phyloP scores from a whole-genome alignment of 2,113 vertebrate species.

The Siniperca knerii region DNA sequence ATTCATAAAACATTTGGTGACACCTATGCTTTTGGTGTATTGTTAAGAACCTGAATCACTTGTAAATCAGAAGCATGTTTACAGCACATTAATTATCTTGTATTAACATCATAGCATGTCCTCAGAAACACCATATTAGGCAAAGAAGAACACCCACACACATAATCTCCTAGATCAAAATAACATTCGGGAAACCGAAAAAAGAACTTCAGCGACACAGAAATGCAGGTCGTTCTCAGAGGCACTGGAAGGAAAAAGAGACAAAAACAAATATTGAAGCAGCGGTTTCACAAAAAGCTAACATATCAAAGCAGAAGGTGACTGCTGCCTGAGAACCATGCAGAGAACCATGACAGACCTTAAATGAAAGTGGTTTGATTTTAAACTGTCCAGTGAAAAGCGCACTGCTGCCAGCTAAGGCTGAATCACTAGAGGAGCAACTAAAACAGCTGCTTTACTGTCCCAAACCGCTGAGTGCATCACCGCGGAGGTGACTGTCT shows the following conservation, averaged over 20 bases:
- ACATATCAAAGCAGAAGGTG: neutral
- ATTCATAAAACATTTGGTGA: neutral
- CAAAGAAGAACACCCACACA: conserved; percentile 30
- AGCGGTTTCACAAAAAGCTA: conserved; percentile 24
- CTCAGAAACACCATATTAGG: neutral
- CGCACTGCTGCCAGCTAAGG: conserved; percentile 8
- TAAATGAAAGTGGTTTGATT: conserved; percentile 22
- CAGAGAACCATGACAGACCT: conserved; percentile 5
- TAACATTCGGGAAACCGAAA: conserved; percentile 7
- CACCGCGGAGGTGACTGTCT: conserved; percentile 50
- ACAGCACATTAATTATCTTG: conserved; percentile 39
- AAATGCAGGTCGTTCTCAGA: conserved; percentile 3
- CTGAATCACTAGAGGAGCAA: conserved; percentile 40
- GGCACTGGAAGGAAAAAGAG: neutral
- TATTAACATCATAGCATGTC: conserved; percentile 6
- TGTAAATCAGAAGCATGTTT: conserved; percentile 21
- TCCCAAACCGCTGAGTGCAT: conserved; percentile 48
- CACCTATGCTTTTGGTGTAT: conserved; percentile 5
- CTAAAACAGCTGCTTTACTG: conserved; percentile 24
- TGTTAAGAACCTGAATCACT: conserved; percentile 19
- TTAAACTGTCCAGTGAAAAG: conserved; percentile 19
- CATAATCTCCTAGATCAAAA: conserved; percentile 43
- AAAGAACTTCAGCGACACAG: conserved; percentile 6
- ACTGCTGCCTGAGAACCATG: neutral
- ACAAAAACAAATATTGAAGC: conserved; percentile 2